Evolutionary conservation across 2,113 vertebrate genomes (phyloP).

Genomic region (Macroglossus sobrinus): DNA sequence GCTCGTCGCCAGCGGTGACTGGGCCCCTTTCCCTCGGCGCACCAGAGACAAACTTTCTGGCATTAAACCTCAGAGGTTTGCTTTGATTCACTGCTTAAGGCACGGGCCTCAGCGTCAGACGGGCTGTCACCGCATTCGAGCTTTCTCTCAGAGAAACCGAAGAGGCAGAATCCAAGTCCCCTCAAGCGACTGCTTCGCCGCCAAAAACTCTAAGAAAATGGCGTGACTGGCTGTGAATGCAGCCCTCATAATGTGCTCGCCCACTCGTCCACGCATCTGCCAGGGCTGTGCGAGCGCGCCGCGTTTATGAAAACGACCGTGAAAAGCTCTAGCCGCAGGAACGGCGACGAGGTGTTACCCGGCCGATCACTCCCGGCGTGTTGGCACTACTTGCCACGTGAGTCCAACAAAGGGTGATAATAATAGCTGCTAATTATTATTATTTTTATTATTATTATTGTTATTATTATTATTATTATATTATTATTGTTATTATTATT

Average conservation of each 20-base stretch:
- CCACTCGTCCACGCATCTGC: neutral
- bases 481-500: no score
- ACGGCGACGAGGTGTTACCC: neutral
- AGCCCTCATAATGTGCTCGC: neutral
- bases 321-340: neutral
- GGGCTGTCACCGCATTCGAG: neutral
- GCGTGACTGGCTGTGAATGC: neutral
- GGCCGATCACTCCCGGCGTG: neutral
- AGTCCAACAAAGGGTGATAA: neutral
- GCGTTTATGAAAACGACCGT: neutral
- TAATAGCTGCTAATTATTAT: no score
- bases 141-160: neutral
- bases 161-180: neutral
- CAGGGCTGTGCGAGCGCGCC: neutral
- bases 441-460: no score
- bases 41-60: neutral
- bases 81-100: neutral
- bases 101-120: neutral
- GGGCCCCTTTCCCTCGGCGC: neutral
- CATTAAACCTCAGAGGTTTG: neutral
- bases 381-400: neutral
- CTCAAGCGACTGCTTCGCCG: neutral
- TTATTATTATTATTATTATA: neutral
- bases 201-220: neutral
- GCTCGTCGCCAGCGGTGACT: constrained; percentile 9